A percentile compares a stretch with the other conserved stretches of the same genome.
Evolutionary conservation across 30 jellyfish, hydroid and myxozoan species (phyloP).

Genomic region (Morbakka virulenta): DNA sequence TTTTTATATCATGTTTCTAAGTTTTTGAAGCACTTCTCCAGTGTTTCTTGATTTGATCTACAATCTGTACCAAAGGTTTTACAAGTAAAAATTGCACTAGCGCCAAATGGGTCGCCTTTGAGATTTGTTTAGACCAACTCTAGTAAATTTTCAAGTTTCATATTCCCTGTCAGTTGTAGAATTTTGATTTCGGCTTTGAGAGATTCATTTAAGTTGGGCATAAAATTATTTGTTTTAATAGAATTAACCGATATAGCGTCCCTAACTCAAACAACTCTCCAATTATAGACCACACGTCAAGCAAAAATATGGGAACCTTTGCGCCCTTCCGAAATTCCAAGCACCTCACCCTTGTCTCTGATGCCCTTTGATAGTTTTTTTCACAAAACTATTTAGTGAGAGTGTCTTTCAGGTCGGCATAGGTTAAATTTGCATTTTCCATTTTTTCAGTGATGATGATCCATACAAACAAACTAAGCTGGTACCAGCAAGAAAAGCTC

Average conservation of each 20-base stretch:
- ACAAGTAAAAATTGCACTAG: not conserved
- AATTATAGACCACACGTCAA: slow-evolving; percentile 1
- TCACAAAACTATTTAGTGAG: too few relatives aligned
- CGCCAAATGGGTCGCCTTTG: slow-evolving; percentile 17
- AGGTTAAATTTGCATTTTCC: too few relatives aligned
- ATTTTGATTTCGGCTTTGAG: slow-evolving; percentile 6
- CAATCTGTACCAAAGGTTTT: not conserved
- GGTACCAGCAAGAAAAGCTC: too few relatives aligned
- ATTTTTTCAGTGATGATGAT: too few relatives aligned
- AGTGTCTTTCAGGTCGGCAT: too few relatives aligned
- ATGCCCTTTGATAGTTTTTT: too few relatives aligned
- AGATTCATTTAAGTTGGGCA: slow-evolving; percentile 18
- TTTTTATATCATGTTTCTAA: too few relatives aligned
- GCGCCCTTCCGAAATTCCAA: too few relatives aligned
- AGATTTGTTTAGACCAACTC: slow-evolving; percentile 14
- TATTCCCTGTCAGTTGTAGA: slow-evolving; percentile 31
- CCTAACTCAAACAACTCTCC: slow-evolving; percentile 22
- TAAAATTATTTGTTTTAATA: not conserved
- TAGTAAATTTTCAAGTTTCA: slow-evolving; percentile 23
- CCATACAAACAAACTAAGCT: too few relatives aligned
- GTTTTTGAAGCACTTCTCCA: too few relatives aligned
- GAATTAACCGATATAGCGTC: slow-evolving; percentile 12
- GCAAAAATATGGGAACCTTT: slow-evolving; percentile 18
- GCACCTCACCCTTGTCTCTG: too few relatives aligned
- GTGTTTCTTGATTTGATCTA: too few relatives aligned